These are phyloP conservation scores for Guaruba guarouba DNA, from an alignment of 2,113 vertebrate species.

Conservation along the genomic window DNA sequence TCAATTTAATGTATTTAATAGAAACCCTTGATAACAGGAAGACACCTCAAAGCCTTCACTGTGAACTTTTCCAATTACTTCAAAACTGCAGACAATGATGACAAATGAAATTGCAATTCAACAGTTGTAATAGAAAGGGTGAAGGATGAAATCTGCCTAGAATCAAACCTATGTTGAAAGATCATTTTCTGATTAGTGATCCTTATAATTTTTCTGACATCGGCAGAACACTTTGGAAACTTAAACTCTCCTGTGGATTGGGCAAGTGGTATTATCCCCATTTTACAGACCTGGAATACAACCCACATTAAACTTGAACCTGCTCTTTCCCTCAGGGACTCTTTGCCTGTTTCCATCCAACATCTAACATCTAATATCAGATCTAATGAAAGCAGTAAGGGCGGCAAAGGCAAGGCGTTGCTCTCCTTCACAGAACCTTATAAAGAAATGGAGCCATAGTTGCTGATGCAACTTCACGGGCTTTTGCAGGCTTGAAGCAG, in stretches of 20 bases:
- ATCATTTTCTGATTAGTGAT: slow-evolving; percentile 52
- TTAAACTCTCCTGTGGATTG: background rate
- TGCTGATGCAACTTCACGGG: background rate
- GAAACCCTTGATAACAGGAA: slow-evolving; percentile 44
- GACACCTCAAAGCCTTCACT: slow-evolving; percentile 35
- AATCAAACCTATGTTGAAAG: slow-evolving; percentile 26
- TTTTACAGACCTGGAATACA: background rate
- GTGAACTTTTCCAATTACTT: slow-evolving; percentile 51
- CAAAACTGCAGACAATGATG: slow-evolving; percentile 41
- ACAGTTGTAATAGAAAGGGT: slow-evolving; percentile 33
- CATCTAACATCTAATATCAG: background rate
- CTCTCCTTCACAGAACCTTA: background rate
- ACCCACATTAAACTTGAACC: background rate
- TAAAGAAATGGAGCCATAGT: background rate
- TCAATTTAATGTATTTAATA: slow-evolving; percentile 38
- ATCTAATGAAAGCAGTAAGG: background rate
- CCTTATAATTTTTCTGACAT: background rate
- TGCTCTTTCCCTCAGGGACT: background rate
- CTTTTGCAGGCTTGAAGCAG: background rate
- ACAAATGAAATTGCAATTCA: slow-evolving; percentile 48
- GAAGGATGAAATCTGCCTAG: slow-evolving; percentile 22
- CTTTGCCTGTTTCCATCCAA: background rate
- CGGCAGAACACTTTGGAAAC: background rate
- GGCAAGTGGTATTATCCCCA: background rate
- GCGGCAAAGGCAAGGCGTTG: background rate